Conservation (phyloP, 2,888 invertebrate genomes). For the Zeuzera pyrina region DNA sequence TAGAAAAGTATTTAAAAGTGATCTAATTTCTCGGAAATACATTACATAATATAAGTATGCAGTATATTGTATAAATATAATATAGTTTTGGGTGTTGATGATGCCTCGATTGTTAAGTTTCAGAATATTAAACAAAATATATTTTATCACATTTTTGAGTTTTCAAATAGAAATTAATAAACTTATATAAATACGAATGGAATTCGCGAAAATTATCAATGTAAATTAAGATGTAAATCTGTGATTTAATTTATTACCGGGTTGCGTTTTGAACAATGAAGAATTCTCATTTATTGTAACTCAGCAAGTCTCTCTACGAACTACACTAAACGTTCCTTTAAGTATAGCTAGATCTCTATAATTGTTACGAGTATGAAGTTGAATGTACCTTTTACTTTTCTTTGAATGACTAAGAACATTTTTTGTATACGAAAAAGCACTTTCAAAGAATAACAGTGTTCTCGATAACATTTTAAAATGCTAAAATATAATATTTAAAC, state of each 20-base stretch:
- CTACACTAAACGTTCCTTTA: constrained; percentile 67
- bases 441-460: neutral
- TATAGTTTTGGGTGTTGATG: constrained; percentile 39
- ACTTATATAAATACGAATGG: constrained; percentile 18
- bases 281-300: constrained; percentile 11
- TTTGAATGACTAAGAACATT: neutral
- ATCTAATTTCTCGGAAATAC: constrained; percentile 43
- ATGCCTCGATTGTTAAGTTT: constrained; percentile 56
- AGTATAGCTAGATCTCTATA: constrained; percentile 68
- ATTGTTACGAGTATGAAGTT: constrained; percentile 51
- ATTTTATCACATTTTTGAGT: constrained; percentile 44
- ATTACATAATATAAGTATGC: constrained; percentile 39
- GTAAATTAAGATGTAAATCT: constrained; percentile 64
- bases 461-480: neutral
- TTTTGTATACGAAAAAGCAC: constrained; percentile 1
- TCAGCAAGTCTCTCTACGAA: constrained; percentile 46
- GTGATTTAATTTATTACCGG: constrained; percentile 69
- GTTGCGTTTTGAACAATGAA: constrained; percentile 19
- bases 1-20: constrained; percentile 58
- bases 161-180: constrained; percentile 38
- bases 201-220: constrained; percentile 23
- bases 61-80: constrained; percentile 59
- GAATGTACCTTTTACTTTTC: constrained; percentile 6
- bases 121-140: constrained; percentile 52
- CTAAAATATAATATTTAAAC: constrained; percentile 8